A percentile compares a stretch with the other conserved stretches of the same genome.
Evolutionary conservation across 2,888 invertebrate genomes (phyloP).

Genomic region (Lingula anatina): DNA sequence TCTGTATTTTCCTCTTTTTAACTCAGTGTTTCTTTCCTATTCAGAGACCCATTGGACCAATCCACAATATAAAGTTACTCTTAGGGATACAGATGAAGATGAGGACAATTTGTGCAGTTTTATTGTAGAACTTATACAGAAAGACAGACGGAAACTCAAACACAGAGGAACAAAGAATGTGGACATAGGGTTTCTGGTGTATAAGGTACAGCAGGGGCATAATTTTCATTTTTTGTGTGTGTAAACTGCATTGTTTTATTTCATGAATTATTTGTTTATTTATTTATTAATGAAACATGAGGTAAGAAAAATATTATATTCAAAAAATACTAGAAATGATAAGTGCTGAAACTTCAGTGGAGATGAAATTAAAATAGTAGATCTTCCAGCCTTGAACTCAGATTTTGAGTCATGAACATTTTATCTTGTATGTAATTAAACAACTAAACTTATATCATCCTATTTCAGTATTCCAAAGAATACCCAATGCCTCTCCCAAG

Average conservation of each 20-base stretch:
- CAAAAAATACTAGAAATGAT: no score
- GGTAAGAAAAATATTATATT: no score
- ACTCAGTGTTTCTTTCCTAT: not conserved
- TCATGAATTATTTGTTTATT: no score
- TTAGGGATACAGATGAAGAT: slow-evolving; percentile 77
- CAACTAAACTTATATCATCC: no score
- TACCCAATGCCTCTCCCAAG: slow-evolving; percentile 62
- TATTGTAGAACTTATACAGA: slow-evolving; percentile 93
- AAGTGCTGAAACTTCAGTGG: no score
- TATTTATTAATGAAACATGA: no score
- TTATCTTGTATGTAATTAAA: no score
- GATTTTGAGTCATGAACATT: no score
- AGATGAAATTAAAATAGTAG: no score
- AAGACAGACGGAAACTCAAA: slow-evolving; percentile 74
- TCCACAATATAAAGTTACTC: slow-evolving; percentile 82
- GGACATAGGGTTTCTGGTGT: slow-evolving; percentile 85
- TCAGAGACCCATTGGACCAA: slow-evolving; percentile 87
- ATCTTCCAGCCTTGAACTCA: no score
- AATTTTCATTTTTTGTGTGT: no score
- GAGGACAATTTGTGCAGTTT: slow-evolving; percentile 74
- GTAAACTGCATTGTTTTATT: no score
- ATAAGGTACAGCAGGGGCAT: slow-evolving; percentile 81
- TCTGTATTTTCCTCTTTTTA: not conserved
- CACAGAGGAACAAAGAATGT: slow-evolving; percentile 27
- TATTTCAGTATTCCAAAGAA: slow-evolving; percentile 13